Evolutionary conservation across 2,888 invertebrate genomes (phyloP), one percentile per base, ranked within the genome.

Genomic region (Serrognathus titanus): DNA sequence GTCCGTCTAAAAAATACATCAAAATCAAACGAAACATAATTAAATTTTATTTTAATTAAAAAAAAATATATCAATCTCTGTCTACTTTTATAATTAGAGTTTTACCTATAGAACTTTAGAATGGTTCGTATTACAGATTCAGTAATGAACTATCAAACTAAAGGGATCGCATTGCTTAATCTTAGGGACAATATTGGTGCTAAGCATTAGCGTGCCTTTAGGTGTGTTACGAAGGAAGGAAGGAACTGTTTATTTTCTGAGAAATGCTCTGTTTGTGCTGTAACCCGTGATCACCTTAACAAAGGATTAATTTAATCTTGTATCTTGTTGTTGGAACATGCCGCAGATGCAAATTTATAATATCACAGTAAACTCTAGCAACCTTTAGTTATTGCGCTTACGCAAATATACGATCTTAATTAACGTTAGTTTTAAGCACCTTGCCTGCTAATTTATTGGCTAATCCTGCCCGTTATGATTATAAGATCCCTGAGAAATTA

Each of bases 231-330:
- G 46, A 45, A 40, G 20, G 36, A 31, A 48, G 51, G 48, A 51
- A 51, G 53, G 51, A 39, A 20, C 47, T 55, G 58, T 58, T 58
- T 58, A 58, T 58, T 54, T 54, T 54, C 58, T 51, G 45, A 51
- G 51, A 51, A 51, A 50, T 24, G 49, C 48, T 51, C 49, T 55
- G 55, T 58, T 55, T 58, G 49, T 41, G 48, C 50, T 51, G 55
- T 35, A 53, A 55, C 55, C 54, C 55, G 41, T 51, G 59, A 59
- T 59, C 55, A 56, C 50, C 59, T 59, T 53, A 59, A 59, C 56
- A 59, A 57, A 53, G 59, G 59, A 56, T 59, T 59, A 56, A 56
- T 47, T 52, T 59, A 59, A 59, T 59, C 59, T 56, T 59, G 53
- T 55, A 50, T 55, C 55, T 48, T 47, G 59, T 56, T 56, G 53